Evolutionary conservation across 2,113 vertebrate genomes (phyloP), one percentile per base, ranked within the genome.

Genomic region (Oxyura jamaicensis): DNA sequence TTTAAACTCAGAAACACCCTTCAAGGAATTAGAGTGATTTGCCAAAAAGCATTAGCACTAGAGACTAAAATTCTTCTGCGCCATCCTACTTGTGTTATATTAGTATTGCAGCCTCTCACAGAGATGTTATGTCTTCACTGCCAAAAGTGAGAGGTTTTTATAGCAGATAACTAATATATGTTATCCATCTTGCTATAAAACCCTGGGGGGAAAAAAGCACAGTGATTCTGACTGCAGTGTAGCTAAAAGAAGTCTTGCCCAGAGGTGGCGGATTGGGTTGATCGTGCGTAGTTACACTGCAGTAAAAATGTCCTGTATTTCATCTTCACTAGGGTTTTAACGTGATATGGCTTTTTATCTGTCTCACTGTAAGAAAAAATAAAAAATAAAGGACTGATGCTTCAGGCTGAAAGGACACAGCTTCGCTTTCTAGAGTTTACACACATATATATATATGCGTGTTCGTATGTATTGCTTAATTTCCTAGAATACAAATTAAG

Each of bases 241-340:
- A 65, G 53, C 50, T 68, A 75, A 80, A 91, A 1, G 1, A 86
- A 77, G 66, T 68, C 60, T 83, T 2, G 7, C 11, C 42, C 33
- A 90, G 69, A 52, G 19, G 68, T 77, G 65, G 33, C 60, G 29
- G 60, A 72, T 86, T 90, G 56, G n/a, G 73, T 58, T 93, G 76
- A 86, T 55, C 12, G 0, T 73, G 62, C 72, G 66, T 69, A 69
- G 67, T 50, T 86, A 92, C 69, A 78, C 39, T 68, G 62, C 48
- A 87, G 60, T 95, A 88, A 86, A 95, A 93, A 78, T 8, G 18
- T 65, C 44, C 83, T 92, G 76, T 68, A 75, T 94, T 93, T 93
- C 44, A 76, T 66, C 76, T 50, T 53, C 65, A 68, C 83, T 56
- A 36, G 25, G 58, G n/a, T 28, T 95, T 79, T 83, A 93, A 82